Evolutionary conservation across 1,140 invertebrate species (phyloP).

Genomic region (Wiebesia pumilae): DNA sequence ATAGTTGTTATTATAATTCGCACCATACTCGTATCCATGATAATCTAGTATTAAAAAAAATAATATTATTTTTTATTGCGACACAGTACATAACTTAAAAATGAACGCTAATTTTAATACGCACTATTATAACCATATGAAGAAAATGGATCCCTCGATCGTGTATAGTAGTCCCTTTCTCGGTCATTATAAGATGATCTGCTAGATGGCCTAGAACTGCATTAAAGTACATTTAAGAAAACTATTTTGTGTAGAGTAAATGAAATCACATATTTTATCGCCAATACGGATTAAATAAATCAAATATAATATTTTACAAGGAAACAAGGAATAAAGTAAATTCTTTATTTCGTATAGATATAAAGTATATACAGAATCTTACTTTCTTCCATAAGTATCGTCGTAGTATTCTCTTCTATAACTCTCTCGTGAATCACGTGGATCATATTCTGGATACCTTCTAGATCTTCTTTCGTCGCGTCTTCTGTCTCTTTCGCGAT

Average conservation of each 20-base stretch:
- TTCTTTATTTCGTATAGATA: neutral
- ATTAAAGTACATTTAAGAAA: conserved; percentile 35
- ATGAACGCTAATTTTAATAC: conserved; percentile 39
- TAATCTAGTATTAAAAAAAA: conserved; percentile 65
- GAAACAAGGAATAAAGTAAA: neutral
- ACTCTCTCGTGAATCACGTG: conserved; percentile 59
- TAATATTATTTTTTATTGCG: neutral
- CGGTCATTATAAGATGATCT: conserved; percentile 76
- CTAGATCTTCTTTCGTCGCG: conserved; percentile 66
- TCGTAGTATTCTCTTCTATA: conserved; percentile 72
- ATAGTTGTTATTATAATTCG: conserved; percentile 78
- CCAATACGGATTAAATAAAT: too few relatives aligned
- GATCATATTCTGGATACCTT: conserved; percentile 70
- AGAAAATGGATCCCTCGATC: conserved; percentile 69
- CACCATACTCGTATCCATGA: conserved; percentile 75
- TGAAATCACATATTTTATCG: too few relatives aligned
- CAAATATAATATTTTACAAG: neutral
- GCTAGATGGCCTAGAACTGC: conserved; percentile 74
- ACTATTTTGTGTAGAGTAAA: neutral
- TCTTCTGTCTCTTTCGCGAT: conserved; percentile 68
- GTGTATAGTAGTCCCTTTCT: conserved; percentile 71
- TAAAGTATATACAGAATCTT: conserved; percentile 27
- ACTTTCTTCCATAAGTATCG: conserved; percentile 71
- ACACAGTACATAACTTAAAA: conserved; percentile 24
- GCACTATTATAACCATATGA: conserved; percentile 68